Percentiles rank a stretch among this genome's conserved stretches.
These are phyloP conservation scores for Sipha maydis DNA, from an alignment of 2,888 invertebrate species.

Conservation along the genomic window DNA sequence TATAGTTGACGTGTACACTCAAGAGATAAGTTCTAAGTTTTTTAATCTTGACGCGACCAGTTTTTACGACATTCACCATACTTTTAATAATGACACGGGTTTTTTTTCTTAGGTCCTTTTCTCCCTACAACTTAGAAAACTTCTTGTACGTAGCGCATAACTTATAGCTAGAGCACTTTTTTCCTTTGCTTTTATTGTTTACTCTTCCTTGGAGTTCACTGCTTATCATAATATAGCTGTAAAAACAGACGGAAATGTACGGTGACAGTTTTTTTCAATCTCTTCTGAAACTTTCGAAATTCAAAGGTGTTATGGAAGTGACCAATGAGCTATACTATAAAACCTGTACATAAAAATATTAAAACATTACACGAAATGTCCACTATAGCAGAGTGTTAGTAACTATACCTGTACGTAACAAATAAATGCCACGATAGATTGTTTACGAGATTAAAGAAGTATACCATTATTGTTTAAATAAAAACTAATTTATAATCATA, in stretches of 20 bases:
- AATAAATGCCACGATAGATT: background rate
- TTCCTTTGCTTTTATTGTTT: slow-evolving; percentile 53
- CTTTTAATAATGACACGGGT: slow-evolving; percentile 57
- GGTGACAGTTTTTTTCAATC: slow-evolving; percentile 56
- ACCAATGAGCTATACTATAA: slow-evolving; percentile 31
- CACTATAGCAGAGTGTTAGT: background rate
- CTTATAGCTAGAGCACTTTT: slow-evolving; percentile 52
- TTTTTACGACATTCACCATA: slow-evolving; percentile 48
- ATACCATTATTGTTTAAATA: slow-evolving; percentile 26
- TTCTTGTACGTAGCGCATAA: slow-evolving; percentile 41
- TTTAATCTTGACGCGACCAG: slow-evolving; percentile 58
- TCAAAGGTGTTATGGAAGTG: slow-evolving; percentile 45
- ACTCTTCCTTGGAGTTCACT: slow-evolving; percentile 13
- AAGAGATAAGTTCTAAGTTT: slow-evolving; percentile 52
- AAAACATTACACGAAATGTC: no score
- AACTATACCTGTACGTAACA: background rate
- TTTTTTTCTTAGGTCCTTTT: slow-evolving; percentile 36
- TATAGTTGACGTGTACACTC: slow-evolving; percentile 21
- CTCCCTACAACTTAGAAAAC: slow-evolving; percentile 36
- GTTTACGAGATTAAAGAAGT: slow-evolving; percentile 34
- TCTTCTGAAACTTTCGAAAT: slow-evolving; percentile 36
- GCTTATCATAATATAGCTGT: slow-evolving; percentile 56
- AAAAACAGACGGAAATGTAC: slow-evolving; percentile 52
- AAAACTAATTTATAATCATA: background rate
- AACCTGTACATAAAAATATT: background rate